Evolutionary conservation across 2,888 invertebrate species (phyloP).

Genomic region (Lysandra bellargus): DNA sequence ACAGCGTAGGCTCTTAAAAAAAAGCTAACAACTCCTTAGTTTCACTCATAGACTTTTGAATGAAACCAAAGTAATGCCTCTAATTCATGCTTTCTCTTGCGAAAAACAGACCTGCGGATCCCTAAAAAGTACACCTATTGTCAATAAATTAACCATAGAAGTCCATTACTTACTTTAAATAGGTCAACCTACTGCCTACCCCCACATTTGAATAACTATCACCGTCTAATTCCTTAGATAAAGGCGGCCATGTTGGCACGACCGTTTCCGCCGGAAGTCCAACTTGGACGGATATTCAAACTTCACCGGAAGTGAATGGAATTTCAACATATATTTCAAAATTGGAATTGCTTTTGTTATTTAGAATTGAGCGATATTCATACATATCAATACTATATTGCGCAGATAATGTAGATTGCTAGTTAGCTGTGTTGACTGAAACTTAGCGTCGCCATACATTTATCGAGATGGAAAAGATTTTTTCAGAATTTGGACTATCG

Average conservation of each 20-base stretch:
- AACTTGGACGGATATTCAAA: conserved; percentile 79
- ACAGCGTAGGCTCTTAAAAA: too few relatives aligned
- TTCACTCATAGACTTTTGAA: neutral
- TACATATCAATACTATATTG: neutral
- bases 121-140: neutral
- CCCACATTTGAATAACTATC: conserved; percentile 76
- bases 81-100: neutral
- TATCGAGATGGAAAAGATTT: too few relatives aligned
- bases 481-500: too few relatives aligned
- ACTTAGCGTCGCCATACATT: too few relatives aligned
- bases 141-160: neutral
- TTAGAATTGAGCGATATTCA: conserved; percentile 15
- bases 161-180: conserved; percentile 35
- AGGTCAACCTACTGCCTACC: conserved; percentile 43
- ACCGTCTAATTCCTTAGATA: conserved; percentile 77
- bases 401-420: too few relatives aligned
- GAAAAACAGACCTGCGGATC: neutral
- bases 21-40: too few relatives aligned
- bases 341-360: conserved; percentile 66
- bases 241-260: conserved; percentile 75
- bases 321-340: conserved; percentile 78
- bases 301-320: conserved; percentile 76
- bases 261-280: conserved; percentile 73
- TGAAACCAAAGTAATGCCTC: neutral
- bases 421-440: too few relatives aligned